These are phyloP conservation scores for Lissonota sp. DNA, from an alignment of 2,888 invertebrate genomes.

Conservation along the genomic window DNA sequence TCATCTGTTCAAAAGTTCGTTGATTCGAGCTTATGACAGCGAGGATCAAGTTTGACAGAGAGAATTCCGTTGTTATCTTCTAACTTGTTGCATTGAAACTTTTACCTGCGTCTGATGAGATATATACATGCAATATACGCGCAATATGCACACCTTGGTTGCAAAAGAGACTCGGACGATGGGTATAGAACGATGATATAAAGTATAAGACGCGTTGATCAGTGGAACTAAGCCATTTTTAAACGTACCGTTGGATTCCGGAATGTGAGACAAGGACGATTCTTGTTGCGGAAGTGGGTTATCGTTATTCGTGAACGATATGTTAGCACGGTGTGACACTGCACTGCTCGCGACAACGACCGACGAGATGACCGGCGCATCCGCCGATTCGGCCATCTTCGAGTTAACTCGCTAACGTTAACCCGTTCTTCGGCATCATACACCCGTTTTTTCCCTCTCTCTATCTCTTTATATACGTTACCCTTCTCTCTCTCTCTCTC, in stretches of 20 bases:
- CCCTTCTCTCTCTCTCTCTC: constrained; percentile 3
- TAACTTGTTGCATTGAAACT: constrained; percentile 76
- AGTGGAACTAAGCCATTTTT: constrained; percentile 34
- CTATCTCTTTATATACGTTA: background rate
- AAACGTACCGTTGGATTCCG: constrained; percentile 74
- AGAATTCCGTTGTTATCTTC: background rate
- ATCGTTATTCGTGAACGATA: constrained; percentile 40
- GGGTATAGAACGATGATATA: too few relatives aligned
- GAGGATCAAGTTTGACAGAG: too few relatives aligned
- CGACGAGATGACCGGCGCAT: constrained; percentile 74
- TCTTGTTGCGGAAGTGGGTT: constrained; percentile 33
- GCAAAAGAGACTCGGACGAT: too few relatives aligned
- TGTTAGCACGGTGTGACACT: constrained; percentile 57
- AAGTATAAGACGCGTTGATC: too few relatives aligned
- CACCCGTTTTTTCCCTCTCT: constrained; percentile 32
- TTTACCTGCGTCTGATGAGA: too few relatives aligned
- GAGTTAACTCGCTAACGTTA: constrained; percentile 75
- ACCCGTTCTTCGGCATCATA: constrained; percentile 69
- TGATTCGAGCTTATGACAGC: too few relatives aligned
- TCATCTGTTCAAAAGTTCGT: too few relatives aligned
- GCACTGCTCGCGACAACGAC: constrained; percentile 71
- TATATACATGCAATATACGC: too few relatives aligned
- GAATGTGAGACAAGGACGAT: constrained; percentile 33
- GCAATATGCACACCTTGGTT: too few relatives aligned
- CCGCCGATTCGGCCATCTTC: constrained; percentile 80